Conservation (phyloP, 2,797 vertebrate species). For the Iguana delicatissima region DNA sequence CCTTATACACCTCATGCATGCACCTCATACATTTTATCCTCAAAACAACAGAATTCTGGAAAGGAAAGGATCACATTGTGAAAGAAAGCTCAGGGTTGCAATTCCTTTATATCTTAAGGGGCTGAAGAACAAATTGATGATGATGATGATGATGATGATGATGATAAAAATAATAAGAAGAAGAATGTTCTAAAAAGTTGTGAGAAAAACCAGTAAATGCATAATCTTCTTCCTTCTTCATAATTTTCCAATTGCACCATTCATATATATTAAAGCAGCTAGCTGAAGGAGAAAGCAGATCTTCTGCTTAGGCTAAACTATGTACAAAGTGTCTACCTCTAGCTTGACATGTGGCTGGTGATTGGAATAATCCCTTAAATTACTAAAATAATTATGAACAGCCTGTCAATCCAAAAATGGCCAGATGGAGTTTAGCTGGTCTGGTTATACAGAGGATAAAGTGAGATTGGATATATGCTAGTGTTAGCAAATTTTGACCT, state of each 20-base stretch:
- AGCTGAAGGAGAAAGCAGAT: constrained; percentile 40
- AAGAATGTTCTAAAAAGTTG: constrained; percentile 14
- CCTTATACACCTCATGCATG: not conserved
- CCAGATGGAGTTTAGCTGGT: constrained; percentile 65
- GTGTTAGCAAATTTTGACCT: constrained; percentile 63
- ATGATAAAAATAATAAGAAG: too few species aligned
- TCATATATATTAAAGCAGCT: constrained; percentile 17
- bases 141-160: too few species aligned
- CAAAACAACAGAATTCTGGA: not conserved
- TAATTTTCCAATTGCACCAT: constrained; percentile 58
- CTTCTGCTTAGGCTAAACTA: constrained; percentile 43
- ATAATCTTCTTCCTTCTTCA: constrained; percentile 63
- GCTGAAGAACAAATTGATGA: constrained; percentile 14
- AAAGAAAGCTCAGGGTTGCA: constrained; percentile 10
- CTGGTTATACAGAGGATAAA: constrained; percentile 52
- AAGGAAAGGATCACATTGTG: not conserved
- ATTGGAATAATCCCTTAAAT: constrained; percentile 71
- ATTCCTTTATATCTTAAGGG: not conserved
- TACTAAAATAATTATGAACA: constrained; percentile 71
- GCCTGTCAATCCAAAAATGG: constrained; percentile 57
- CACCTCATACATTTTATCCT: not conserved
- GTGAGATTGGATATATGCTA: constrained; percentile 65
- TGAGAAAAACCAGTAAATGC: constrained; percentile 62
- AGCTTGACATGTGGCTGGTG: constrained; percentile 52
- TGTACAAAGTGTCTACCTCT: constrained; percentile 33